Base-by-base conservation (phyloP, 2,797 vertebrate genomes). In the Phaenicophaeus curvirostris region DNA sequence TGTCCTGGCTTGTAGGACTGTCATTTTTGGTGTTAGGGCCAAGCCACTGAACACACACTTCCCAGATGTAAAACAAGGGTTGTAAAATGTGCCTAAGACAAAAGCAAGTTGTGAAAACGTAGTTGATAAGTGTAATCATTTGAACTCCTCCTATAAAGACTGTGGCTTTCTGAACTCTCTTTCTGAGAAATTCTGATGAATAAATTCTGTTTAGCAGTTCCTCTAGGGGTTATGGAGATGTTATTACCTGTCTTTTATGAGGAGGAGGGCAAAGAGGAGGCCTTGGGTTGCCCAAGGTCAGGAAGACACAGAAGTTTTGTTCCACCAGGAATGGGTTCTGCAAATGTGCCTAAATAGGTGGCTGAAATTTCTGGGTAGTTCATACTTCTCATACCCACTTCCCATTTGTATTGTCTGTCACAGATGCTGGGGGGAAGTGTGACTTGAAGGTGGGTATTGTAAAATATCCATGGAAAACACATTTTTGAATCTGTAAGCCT, bases 331-430 rank as follows among this genome's bases (percentile, higher is more conserved):
- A 42, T 15, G 28, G 28, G 48, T 51, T 86, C 24, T 83, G 65
- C 46, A 73, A 35, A 75, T 15, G 48, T 54, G 50, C 11, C 18
- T 59, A 30, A 69, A 39, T 19, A 13, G 21, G 48, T 55, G 2
- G 72, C 54, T 77, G 42, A 59, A 76, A 42, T 91, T 84, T 42
- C n/a, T 50, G n/a, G 5, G 33, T n/a, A 2, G 11, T 9, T 80
- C 31, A 6, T 33, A 35, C 23, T 37, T 39, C 44, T 75, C 0
- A 0, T 81, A 35, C 66, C 41, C 0, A 0, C 17, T 82, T 87
- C 48, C 53, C 46, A 0, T 6, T 30, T 10, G 35, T 10, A 3
- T 53, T 5, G 0, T 71, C 73, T 74, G 74, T 44, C 50, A 4
- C n/a, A 5, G 18, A 14, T 6, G 30, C 66, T 33, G 57, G 37